phyloP scores from a whole-genome alignment of 2,797 vertebrate species.

The Borostomias antarcticus region DNA sequence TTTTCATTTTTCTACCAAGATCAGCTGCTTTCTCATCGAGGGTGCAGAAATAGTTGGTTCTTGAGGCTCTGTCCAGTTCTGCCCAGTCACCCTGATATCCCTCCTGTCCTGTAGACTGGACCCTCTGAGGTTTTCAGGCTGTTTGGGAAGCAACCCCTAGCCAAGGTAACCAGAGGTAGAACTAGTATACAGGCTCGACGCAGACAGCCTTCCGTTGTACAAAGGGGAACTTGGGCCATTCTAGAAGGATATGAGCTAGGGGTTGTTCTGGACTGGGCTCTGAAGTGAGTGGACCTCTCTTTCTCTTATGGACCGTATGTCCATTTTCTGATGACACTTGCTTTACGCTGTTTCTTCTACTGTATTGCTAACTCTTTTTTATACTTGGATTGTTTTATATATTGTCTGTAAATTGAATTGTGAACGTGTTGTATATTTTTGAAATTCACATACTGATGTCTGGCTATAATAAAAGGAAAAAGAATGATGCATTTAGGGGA shows the following conservation, averaged over 20 bases:
- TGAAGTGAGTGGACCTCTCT: neutral
- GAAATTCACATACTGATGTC: too few relatives aligned
- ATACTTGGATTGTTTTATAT: neutral
- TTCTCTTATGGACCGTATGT: neutral
- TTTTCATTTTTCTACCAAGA: slow-evolving; percentile 9
- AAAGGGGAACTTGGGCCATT: neutral
- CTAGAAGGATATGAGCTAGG: neutral
- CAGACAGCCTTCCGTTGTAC: neutral
- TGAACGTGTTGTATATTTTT: slow-evolving; percentile 29
- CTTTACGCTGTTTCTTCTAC: neutral
- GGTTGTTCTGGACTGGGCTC: neutral
- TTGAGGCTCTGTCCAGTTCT: neutral
- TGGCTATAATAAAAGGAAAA: too few relatives aligned
- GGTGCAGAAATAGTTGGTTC: neutral
- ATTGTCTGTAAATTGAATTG: slow-evolving; percentile 25
- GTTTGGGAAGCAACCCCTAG: neutral
- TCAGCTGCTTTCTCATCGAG: neutral
- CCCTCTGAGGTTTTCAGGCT: neutral
- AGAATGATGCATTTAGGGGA: neutral
- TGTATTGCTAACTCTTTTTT: slow-evolving; percentile 9
- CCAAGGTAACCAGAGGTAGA: neutral
- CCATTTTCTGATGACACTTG: neutral
- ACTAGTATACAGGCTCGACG: neutral
- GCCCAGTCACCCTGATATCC: too few relatives aligned
- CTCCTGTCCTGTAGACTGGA: too few relatives aligned